Conservation (phyloP, 2,113 vertebrate species). For the Nematolebias whitei region DNA sequence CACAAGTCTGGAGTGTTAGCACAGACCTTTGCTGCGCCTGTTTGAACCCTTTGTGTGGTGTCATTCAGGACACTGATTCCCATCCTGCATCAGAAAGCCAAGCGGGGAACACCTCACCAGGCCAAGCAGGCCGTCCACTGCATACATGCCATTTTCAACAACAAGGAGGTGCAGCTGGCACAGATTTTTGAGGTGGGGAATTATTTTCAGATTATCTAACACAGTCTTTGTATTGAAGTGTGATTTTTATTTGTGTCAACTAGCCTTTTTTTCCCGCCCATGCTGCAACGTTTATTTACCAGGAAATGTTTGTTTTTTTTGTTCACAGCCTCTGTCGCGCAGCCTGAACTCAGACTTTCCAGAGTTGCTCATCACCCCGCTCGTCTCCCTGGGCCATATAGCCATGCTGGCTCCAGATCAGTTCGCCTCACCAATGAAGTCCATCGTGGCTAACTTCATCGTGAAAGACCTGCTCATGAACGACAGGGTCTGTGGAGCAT, state of each 20-base stretch:
- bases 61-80: slow-evolving; percentile 92
- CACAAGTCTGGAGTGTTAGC: too few species aligned
- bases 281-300: not conserved
- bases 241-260: too few species aligned
- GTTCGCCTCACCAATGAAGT: slow-evolving; percentile 99
- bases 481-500: slow-evolving; percentile 86
- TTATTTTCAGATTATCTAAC: not conserved
- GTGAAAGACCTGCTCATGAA: slow-evolving; percentile 99
- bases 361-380: slow-evolving; percentile 96
- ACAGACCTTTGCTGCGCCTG: not conserved
- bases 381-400: slow-evolving; percentile 98
- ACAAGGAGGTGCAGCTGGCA: slow-evolving; percentile 98
- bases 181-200: slow-evolving; percentile 95
- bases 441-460: slow-evolving; percentile 99
- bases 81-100: slow-evolving; percentile 98
- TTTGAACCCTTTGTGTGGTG: slow-evolving; percentile 1
- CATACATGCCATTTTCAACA: slow-evolving; percentile 98
- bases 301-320: not conserved
- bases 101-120: slow-evolving; percentile 97
- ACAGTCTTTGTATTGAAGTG: too few species aligned
- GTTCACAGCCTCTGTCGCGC: slow-evolving; percentile 91
- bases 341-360: slow-evolving; percentile 98
- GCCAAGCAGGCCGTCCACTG: slow-evolving; percentile 98
- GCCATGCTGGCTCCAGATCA: slow-evolving; percentile 99
- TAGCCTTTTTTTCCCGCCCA: too few species aligned